Base-by-base conservation (phyloP, 2,113 vertebrate genomes). In the Oreochromis aureus region DNA sequence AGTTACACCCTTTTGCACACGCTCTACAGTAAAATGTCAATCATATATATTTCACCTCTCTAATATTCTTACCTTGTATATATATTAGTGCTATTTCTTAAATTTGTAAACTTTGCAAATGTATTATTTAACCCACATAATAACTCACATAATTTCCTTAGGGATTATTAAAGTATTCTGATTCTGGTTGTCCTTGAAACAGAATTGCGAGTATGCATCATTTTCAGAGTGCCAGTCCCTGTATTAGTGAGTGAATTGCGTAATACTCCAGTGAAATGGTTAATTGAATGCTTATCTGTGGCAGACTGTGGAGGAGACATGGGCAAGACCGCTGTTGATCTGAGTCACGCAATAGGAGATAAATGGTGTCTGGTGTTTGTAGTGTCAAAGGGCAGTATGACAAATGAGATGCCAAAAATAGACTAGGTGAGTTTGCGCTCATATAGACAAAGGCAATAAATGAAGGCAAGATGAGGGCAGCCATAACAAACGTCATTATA, bases 321-420 rank as follows among this genome's bases (percentile, higher is more conserved):
- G 41, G 36, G 41, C 16, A 56, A 30, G 22, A 44, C 34, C 39
- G 85, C 51, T 69, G 71, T 5, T 88, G 73, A 73, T 85, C 19
- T 51, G 78, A 85, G 88, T 90, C 90, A 59, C 10, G 36, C 73
- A 3, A 32, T 19, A 22, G 32, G 36, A 92, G 89, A 88, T 81
- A 78, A 91, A 91, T 12, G 5, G 54, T 30, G 36, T 85, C 89
- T 86, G 44, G 58, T 86, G 81, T 91, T 92, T 80, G 73, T 18
- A 6, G 53, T 86, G 80, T 93, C 83, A 87, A 84, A 90, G 87
- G 69, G 15, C 84, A 92, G 53, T 51, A 41, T 85, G 82, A 84
- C 78, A 61, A 56, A 91, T 89, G 73, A 90, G 44, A 85, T 27
- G 82, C 80, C 79, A 88, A 83, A 87, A 94, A 93, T 89, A 93